These are phyloP conservation scores for Halichoeres trimaculatus DNA, from an alignment of 2,113 vertebrate species.

Conservation along the genomic window DNA sequence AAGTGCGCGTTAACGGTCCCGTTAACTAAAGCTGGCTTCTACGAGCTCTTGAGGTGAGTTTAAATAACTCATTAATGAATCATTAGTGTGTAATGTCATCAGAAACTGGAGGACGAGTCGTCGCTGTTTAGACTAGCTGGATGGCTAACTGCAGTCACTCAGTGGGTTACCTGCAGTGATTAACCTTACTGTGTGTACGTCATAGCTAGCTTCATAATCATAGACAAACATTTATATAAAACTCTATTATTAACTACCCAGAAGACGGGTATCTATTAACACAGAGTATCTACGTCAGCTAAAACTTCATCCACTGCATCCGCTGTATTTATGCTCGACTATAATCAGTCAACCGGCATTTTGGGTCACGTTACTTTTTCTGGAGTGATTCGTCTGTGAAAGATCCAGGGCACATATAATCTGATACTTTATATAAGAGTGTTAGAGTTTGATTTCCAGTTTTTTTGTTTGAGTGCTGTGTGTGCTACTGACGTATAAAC, in stretches of 20 bases:
- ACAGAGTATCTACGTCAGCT: neutral
- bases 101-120: neutral
- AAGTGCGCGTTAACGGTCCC: neutral
- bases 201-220: neutral
- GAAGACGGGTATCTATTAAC: neutral
- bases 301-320: neutral
- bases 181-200: neutral
- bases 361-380: neutral
- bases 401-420: neutral
- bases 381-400: neutral
- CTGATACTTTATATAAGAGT: neutral
- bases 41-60: slow-evolving; percentile 54
- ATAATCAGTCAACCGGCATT: neutral
- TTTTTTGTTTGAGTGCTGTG: neutral
- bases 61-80: slow-evolving; percentile 8
- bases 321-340: neutral
- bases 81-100: neutral
- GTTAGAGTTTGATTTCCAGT: neutral
- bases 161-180: neutral
- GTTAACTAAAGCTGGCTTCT: slow-evolving; percentile 25
- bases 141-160: neutral
- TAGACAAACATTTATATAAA: neutral
- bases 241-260: too few species aligned
- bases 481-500: neutral
- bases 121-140: neutral